These are phyloP conservation scores for Neosilurus mollespiculum DNA, from an alignment of 2,797 vertebrate species.

Conservation along the genomic window DNA sequence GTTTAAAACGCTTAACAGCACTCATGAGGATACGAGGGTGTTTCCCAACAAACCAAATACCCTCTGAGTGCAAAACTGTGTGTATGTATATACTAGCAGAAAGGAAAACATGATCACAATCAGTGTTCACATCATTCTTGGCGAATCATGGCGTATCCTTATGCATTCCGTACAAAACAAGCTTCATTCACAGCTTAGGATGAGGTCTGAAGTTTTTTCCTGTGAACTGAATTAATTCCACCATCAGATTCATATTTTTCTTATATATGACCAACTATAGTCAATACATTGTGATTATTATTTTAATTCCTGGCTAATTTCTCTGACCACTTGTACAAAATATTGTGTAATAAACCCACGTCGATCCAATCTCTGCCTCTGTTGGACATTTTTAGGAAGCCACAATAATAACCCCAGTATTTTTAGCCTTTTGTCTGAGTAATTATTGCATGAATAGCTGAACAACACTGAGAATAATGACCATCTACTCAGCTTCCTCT, in stretches of 20 bases:
- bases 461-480: background rate
- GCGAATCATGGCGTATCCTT: background rate
- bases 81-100: background rate
- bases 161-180: background rate
- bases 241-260: too few relatives aligned
- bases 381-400: background rate
- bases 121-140: constrained; percentile 26
- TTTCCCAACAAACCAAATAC: constrained; percentile 14
- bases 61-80: background rate
- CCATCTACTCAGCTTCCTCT: constrained; percentile 34
- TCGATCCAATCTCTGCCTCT: background rate
- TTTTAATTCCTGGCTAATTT: background rate
- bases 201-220: background rate
- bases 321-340: background rate
- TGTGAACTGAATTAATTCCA: too few relatives aligned
- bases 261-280: too few relatives aligned
- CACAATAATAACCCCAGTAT: background rate
- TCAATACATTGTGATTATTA: too few relatives aligned
- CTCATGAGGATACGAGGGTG: constrained; percentile 13
- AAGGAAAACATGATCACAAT: constrained; percentile 6
- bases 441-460: constrained; percentile 12
- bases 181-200: background rate
- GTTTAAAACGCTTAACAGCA: constrained; percentile 17
- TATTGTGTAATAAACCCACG: background rate
- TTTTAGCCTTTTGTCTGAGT: constrained; percentile 20